Evolutionary conservation across 2,888 invertebrate genomes (phyloP), one percentile per base, ranked within the genome.

Genomic region (Drosophila kambysellisi): DNA sequence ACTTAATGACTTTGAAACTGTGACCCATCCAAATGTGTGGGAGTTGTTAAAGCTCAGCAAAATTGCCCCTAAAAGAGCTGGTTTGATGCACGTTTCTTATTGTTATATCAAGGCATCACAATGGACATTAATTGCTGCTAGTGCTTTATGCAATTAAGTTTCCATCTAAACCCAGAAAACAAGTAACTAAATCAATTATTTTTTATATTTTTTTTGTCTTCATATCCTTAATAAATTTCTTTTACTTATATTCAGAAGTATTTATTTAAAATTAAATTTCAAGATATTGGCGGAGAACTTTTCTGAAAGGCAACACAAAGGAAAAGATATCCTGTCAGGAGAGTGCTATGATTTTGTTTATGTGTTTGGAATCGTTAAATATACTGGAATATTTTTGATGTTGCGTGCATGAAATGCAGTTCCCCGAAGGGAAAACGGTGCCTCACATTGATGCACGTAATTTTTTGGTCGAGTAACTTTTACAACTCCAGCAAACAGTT

Each of bases 1-100:
- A 54, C 61, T 81, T 83, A 81, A 81, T 81, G 82, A 83, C 75
- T 81, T 75, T 65, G 58, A 72, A 75, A 70, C 59, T 67, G 57
- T 43, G 54, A 52, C 32, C 17, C 12, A 33, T 32, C 29, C 48
- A 46, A 69, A 35, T 69, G 41, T 20, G 35, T 12, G 11, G 6
- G 32, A 39, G 66, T 4, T 46, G 37, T 54, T 46, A 67, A 53
- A 54, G 25, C n/a, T n/a, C 20, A 69, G 39, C 30, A 4, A 33
- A 37, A 53, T 59, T 12, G 20, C n/a, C 17, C 6, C 25, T 5
- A 2, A 15, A 37, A 17, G 12, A 39, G 20, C 5, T 5, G 5
- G 4, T 2, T 43, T n/a, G 20, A 1, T 43, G 41, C 32, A 57
- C 17, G 5, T 51, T 17, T 59, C 15, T 25, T 3, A 0, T n/a